Evolutionary conservation across 1,140 invertebrate species (phyloP).

Genomic region (Drosophila ananassae): DNA sequence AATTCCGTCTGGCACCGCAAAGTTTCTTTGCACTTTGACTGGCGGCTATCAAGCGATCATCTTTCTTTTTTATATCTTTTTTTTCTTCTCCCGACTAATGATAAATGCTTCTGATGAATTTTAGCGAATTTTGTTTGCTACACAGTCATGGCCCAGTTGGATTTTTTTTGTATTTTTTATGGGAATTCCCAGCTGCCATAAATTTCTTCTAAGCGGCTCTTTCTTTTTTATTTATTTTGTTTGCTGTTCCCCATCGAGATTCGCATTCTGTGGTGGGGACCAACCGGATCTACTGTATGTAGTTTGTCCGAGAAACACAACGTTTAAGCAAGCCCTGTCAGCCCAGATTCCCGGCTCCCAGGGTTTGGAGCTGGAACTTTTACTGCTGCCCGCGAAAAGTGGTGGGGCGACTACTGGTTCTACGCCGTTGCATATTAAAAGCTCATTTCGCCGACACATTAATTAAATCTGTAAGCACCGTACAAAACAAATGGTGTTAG

Average conservation of each 20-base stretch:
- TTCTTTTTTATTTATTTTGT: constrained; percentile 56
- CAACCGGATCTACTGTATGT: constrained; percentile 65
- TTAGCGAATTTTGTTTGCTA: constrained; percentile 64
- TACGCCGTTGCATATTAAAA: constrained; percentile 68
- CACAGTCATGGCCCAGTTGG: constrained; percentile 60
- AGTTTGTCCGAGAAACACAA: constrained; percentile 46
- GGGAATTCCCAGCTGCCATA: constrained; percentile 67
- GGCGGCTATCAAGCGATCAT: constrained; percentile 40
- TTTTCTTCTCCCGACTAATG: constrained; percentile 48
- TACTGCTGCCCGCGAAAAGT: constrained; percentile 38
- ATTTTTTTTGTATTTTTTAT: constrained; percentile 42
- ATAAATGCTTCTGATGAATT: constrained; percentile 62
- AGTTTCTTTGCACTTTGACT: constrained; percentile 53
- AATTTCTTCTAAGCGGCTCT: constrained; percentile 65
- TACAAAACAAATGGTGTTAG: constrained; percentile 38
- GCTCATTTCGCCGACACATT: constrained; percentile 38
- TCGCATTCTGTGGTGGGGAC: constrained; percentile 33
- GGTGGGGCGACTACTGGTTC: constrained; percentile 66
- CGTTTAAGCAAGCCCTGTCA: constrained; percentile 3
- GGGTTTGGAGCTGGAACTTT: constrained; percentile 30
- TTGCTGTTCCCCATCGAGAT: constrained; percentile 25
- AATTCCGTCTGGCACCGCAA: constrained; percentile 60
- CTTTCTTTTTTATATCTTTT: constrained; percentile 27
- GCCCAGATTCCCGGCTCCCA: constrained; percentile 9
- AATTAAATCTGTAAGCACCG: constrained; percentile 44